Evolutionary conservation across 1,140 invertebrate genomes (phyloP), one percentile per base, ranked within the genome.

Genomic region (Ganaspis sp.): DNA sequence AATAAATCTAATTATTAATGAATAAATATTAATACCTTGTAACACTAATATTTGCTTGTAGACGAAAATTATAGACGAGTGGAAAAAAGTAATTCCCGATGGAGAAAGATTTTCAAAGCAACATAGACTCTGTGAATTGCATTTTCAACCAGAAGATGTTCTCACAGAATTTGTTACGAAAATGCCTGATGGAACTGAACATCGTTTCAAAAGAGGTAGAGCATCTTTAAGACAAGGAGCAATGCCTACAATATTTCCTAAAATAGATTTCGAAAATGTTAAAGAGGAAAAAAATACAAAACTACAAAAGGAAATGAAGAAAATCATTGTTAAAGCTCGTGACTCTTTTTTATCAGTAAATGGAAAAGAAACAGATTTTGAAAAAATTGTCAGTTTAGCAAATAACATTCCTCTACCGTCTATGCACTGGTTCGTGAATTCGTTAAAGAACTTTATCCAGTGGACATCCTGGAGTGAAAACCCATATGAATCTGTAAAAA

Each of bases 401-500:
- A 17, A 49, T n/a, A 37, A 70, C 1, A 19, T 42, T 9, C 17
- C 40, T 15, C 9, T 19, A 12, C 6, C 69, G 3, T 40, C 69
- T 70, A 17, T 4, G 5, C 9, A 34, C 29, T 26, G 69, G 34
- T 70, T n/a, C 17, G 26, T 54, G 19, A 19, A 26, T 42, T 15
- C 9, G 38, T 12, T 38, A 53, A 19, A 49, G 40, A 12, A 29
- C 58, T n/a, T 34, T n/a, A 74, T 72, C 74, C 19, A 15, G 40
- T 45, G 53, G 29, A 64, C 26, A 42, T 40, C 72, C 54, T 77
- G 80, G 45, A 76, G 71, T 73, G 86, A 12, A 49, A 5, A 49
- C 17, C 5, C 37, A 9, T 38, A 38, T 38, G 37, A 38, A 38
- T 38, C 9, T 38, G 37, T 38, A 38, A 38, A 38, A 9, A 38